Conservation (phyloP, 2,797 vertebrate genomes). For the Chiloscyllium punctatum region DNA sequence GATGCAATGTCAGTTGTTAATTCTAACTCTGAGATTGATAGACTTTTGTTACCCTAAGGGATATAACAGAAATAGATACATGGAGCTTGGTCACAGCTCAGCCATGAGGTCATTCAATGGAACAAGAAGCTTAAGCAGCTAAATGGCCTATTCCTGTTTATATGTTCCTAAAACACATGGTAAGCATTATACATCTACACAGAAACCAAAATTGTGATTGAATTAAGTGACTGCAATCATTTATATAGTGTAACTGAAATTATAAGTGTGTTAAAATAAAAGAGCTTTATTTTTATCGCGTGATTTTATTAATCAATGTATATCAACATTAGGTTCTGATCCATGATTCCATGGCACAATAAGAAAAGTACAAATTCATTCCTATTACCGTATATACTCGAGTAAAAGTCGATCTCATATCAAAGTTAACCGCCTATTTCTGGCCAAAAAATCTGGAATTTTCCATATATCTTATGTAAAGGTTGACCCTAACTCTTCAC, state of each 20-base stretch:
- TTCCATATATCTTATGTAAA: no score
- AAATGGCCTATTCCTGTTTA: neutral
- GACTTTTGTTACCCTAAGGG: neutral
- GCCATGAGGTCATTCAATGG: neutral
- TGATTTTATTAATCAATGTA: neutral
- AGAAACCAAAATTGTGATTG: neutral
- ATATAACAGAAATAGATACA: neutral
- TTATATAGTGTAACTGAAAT: neutral
- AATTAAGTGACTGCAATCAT: neutral
- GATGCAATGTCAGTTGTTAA: neutral
- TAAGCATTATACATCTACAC: neutral
- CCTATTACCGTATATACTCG: neutral
- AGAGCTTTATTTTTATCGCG: neutral
- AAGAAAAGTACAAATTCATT: neutral
- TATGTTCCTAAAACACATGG: neutral
- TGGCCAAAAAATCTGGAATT: no score
- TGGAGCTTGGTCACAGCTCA: neutral
- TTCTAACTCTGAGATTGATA: neutral
- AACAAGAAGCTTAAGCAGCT: neutral
- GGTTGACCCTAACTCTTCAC: no score
- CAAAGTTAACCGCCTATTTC: no score
- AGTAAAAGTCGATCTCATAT: no score
- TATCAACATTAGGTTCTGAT: neutral
- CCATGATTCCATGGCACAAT: neutral
- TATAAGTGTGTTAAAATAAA: neutral